These are phyloP conservation scores for Caloenas nicobarica DNA, from an alignment of 2,113 vertebrate species.

Conservation along the genomic window DNA sequence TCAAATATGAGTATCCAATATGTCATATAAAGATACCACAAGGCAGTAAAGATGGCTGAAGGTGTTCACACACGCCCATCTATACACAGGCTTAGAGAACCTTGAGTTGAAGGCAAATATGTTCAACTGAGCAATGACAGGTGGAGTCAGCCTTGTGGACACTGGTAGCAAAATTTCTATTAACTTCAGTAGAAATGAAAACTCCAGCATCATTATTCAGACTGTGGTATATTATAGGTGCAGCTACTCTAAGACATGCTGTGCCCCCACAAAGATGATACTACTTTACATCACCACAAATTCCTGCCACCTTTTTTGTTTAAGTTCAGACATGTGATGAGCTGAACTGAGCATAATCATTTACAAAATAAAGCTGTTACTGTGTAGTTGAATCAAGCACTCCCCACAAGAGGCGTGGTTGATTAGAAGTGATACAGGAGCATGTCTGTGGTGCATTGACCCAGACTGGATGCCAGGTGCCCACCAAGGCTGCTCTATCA, in stretches of 20 bases:
- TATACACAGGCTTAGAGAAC: not conserved
- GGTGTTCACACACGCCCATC: accelerated
- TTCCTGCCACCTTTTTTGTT: not conserved
- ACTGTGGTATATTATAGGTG: not conserved
- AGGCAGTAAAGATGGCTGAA: not conserved
- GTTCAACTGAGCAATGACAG: not conserved
- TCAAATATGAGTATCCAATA: not conserved
- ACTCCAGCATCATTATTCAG: not conserved
- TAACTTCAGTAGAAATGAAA: not conserved
- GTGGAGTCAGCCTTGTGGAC: not conserved
- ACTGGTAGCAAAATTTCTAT: not conserved
- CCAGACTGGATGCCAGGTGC: too few species aligned
- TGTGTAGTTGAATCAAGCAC: not conserved
- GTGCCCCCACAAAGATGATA: not conserved
- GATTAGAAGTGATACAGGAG: not conserved
- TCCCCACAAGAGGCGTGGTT: accelerated
- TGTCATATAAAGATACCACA: not conserved
- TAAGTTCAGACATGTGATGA: not conserved
- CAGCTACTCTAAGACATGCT: accelerated
- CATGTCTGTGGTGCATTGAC: too few species aligned
- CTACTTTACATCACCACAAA: not conserved
- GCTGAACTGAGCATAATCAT: not conserved
- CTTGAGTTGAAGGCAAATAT: not conserved
- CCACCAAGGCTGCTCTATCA: too few species aligned
- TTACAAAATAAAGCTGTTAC: not conserved